Conservation (phyloP, 1,140 invertebrate species). For the Tetragnatha versicolor region DNA sequence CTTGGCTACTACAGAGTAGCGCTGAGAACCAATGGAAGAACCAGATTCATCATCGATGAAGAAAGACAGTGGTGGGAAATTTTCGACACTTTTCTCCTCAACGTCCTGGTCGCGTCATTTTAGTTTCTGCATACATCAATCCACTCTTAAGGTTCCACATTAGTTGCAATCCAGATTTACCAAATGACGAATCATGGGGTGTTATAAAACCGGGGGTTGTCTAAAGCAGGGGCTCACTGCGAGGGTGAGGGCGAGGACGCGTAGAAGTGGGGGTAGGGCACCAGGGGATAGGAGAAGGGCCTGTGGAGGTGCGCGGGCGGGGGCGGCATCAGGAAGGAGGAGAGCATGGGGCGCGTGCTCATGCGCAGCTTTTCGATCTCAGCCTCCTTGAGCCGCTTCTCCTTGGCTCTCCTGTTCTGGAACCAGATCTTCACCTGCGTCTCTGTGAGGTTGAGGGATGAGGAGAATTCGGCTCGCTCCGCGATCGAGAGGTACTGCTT, state of each 20-base stretch:
- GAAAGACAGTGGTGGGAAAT: no score
- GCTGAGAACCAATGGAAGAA: no score
- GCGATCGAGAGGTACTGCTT: conserved; percentile 97
- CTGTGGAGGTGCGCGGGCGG: conserved; percentile 29
- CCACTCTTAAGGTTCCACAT: no score
- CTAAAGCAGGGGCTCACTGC: no score
- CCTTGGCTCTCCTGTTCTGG: conserved; percentile 70
- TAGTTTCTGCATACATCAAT: no score
- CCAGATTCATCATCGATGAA: no score
- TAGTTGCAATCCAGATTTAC: no score
- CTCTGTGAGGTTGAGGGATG: conserved; percentile 90
- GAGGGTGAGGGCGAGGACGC: conserved; percentile 34
- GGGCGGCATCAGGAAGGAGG: conserved; percentile 28
- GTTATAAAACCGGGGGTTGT: no score
- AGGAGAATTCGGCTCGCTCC: conserved; percentile 94
- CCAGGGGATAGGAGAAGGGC: conserved; percentile 16
- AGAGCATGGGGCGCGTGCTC: conserved; percentile 53
- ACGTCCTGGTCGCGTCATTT: no score
- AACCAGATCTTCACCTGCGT: conserved; percentile 71
- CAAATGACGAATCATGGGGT: no score
- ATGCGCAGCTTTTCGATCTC: conserved; percentile 66
- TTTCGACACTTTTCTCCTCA: no score
- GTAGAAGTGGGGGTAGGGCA: conserved; percentile 37
- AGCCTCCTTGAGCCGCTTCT: conserved; percentile 64
- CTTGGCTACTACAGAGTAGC: no score